Evolutionary conservation across 2,888 invertebrate genomes (phyloP).

Genomic region (Helicoverpa assulta): DNA sequence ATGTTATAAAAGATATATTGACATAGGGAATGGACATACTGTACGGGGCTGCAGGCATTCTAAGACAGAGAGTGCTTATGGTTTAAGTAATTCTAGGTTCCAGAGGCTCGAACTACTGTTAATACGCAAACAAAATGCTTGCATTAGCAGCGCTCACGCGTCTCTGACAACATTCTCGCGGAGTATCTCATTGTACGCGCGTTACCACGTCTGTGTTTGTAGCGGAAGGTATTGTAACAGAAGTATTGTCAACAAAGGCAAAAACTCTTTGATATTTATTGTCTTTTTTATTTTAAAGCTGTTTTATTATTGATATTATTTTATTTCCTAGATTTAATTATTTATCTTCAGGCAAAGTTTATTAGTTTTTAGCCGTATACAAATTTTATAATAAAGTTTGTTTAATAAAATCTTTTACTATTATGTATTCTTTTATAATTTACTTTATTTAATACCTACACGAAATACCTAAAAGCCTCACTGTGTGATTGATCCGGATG

Average conservation of each 20-base stretch:
- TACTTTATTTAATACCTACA: too few species aligned
- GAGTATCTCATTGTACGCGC: slow-evolving; percentile 22
- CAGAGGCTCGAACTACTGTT: slow-evolving; percentile 16
- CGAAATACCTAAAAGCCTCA: too few species aligned
- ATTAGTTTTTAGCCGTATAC: too few species aligned
- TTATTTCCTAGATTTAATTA: too few species aligned
- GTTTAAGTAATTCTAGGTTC: background rate
- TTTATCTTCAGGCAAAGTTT: too few species aligned
- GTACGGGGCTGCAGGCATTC: slow-evolving; percentile 21
- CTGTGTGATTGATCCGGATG: too few species aligned
- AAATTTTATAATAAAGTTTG: too few species aligned
- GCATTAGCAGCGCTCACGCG: slow-evolving; percentile 32
- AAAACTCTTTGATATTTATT: slow-evolving; percentile 9
- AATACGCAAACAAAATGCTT: background rate
- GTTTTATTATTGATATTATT: background rate
- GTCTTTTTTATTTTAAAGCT: background rate
- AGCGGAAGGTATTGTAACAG: slow-evolving; percentile 20
- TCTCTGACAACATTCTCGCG: slow-evolving; percentile 21
- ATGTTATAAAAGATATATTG: slow-evolving; percentile 30
- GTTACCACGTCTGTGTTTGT: slow-evolving; percentile 39
- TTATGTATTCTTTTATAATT: too few species aligned
- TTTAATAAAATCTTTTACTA: too few species aligned
- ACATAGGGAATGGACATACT: slow-evolving; percentile 26
- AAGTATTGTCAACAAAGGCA: background rate
- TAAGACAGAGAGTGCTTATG: rapidly evolving